Conservation (phyloP, 1,140 invertebrate species). For the Coptotermes formosanus region DNA sequence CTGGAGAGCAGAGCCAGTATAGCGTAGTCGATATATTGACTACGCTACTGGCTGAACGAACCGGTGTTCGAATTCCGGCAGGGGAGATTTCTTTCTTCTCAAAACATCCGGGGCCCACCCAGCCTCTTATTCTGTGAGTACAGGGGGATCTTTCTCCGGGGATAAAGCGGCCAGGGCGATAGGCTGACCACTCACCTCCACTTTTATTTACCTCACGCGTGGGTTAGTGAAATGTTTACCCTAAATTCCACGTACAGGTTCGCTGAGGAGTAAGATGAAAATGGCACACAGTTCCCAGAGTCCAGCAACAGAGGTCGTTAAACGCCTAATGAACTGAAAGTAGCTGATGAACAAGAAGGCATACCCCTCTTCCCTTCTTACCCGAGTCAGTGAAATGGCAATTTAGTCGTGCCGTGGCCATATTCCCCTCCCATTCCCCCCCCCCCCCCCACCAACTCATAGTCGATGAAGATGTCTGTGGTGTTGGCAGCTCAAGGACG, state of each 20-base stretch:
- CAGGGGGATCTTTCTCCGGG: no score
- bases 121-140: no score
- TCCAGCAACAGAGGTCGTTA: background rate
- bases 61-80: no score
- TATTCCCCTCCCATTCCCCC: background rate
- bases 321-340: background rate
- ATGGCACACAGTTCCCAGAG: background rate
- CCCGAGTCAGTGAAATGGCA: background rate
- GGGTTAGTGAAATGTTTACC: no score
- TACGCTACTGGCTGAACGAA: no score
- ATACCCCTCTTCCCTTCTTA: background rate
- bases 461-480: slow-evolving; percentile 29
- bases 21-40: no score
- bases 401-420: background rate
- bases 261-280: background rate
- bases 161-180: no score
- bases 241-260: background rate
- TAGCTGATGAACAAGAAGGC: background rate
- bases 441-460: background rate
- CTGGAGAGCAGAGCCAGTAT: no score
- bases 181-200: no score
- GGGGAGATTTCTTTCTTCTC: no score
- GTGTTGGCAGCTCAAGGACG: slow-evolving; percentile 32
- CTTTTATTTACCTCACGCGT: no score
- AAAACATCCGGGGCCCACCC: no score